phyloP scores from a whole-genome alignment of 2,797 vertebrate genomes.

The Chaetophractus vellerosus region DNA sequence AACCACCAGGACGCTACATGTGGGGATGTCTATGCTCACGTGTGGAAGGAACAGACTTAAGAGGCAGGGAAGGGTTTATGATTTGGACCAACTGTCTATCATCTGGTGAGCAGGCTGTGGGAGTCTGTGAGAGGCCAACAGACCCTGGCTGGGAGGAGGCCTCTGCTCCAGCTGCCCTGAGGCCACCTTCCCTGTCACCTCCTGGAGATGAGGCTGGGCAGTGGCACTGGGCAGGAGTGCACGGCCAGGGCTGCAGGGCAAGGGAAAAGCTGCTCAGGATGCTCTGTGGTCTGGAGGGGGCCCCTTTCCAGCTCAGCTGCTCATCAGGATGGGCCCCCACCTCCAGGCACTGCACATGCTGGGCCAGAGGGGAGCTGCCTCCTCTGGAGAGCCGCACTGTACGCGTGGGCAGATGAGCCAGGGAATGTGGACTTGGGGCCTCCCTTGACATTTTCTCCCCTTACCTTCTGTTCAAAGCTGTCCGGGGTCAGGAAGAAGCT shows the following conservation, averaged over 20 bases:
- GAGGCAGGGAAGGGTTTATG: constrained; percentile 18
- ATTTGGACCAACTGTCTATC: neutral
- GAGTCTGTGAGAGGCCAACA: too few species aligned
- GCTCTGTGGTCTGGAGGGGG: neutral
- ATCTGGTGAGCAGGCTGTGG: neutral
- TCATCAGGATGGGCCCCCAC: neutral
- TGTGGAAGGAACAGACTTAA: neutral
- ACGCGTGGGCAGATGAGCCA: neutral
- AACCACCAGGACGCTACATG: neutral
- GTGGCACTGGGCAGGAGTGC: neutral
- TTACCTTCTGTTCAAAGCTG: constrained; percentile 99
- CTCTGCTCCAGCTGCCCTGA: neutral
- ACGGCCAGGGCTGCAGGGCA: neutral
- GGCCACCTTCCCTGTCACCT: neutral
- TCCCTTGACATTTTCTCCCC: neutral
- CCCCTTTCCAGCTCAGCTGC: neutral
- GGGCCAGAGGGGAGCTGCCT: neutral
- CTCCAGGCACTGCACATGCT: neutral
- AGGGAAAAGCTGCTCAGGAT: neutral
- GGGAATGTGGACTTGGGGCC: neutral
- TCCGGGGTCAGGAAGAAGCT: constrained; percentile 98
- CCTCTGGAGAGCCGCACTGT: neutral
- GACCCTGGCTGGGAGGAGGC: too few species aligned
- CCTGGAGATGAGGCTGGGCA: neutral
- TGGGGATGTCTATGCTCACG: neutral